Percentiles rank a stretch among this genome's conserved stretches.
phyloP scores from a whole-genome alignment of 1,140 invertebrate species.

The Cephus cinctus region DNA sequence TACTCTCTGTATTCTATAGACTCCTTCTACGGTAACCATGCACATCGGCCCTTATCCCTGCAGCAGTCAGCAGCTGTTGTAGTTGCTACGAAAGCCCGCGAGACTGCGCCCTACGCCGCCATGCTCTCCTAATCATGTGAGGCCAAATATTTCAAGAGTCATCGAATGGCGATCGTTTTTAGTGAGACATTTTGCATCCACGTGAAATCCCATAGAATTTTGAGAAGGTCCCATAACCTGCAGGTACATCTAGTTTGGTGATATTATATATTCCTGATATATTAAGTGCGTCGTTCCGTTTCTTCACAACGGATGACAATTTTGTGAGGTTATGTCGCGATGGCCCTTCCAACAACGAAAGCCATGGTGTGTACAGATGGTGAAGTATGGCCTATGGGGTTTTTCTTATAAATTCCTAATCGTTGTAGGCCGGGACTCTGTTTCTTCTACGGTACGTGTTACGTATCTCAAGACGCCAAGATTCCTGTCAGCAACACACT shows the following conservation, averaged over 20 bases:
- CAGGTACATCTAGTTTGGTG: background rate
- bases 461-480: slow-evolving; percentile 21
- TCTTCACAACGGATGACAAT: background rate
- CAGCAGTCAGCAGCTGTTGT: too few species aligned
- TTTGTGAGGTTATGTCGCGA: background rate
- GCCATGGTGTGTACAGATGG: background rate
- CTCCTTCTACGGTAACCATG: too few species aligned
- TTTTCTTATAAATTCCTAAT: slow-evolving; percentile 32
- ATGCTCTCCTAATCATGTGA: slow-evolving; percentile 39
- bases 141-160: slow-evolving; percentile 28
- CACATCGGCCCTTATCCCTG: too few species aligned
- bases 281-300: background rate
- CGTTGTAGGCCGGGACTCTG: slow-evolving; percentile 29
- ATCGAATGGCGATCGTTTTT: slow-evolving; percentile 18
- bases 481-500: slow-evolving; percentile 21
- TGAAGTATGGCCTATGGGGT: slow-evolving; percentile 3
- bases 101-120: slow-evolving; percentile 1
- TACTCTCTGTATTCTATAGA: too few species aligned
- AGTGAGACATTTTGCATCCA: too few species aligned
- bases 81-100: too few species aligned
- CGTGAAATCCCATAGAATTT: too few species aligned
- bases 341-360: background rate
- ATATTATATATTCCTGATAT: background rate
- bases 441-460: slow-evolving; percentile 21
- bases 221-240: background rate